A percentile compares a stretch with the other conserved stretches of the same genome.
These are phyloP conservation scores for Meliscaeva auricollis DNA, from an alignment of 2,888 invertebrate genomes.

Conservation along the genomic window DNA sequence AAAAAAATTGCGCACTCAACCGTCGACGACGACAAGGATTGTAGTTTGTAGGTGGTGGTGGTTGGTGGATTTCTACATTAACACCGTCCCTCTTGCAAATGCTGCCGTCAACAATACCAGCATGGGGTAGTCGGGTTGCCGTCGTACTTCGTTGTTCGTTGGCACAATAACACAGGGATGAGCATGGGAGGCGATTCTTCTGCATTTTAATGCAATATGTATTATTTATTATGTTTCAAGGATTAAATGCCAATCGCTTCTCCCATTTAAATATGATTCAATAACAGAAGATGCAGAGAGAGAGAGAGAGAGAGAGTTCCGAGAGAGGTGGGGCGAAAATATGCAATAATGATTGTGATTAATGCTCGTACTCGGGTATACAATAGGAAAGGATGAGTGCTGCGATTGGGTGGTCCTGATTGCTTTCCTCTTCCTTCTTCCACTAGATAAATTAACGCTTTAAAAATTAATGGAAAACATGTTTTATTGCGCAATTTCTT, in stretches of 20 bases:
- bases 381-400: background rate
- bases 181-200: constrained; percentile 31
- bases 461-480: constrained; percentile 58
- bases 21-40: background rate
- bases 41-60: background rate
- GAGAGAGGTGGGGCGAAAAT: background rate
- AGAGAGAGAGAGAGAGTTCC: background rate
- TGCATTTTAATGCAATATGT: constrained; percentile 71
- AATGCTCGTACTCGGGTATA: constrained; percentile 41
- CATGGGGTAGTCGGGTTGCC: constrained; percentile 30
- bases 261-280: constrained; percentile 69
- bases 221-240: constrained; percentile 70
- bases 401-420: constrained; percentile 34
- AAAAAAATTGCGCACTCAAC: constrained; percentile 71
- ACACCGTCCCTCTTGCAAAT: constrained; percentile 62
- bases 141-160: background rate
- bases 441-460: constrained; percentile 58
- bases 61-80: constrained; percentile 45
- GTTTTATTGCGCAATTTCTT: constrained; percentile 3
- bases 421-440: constrained; percentile 34
- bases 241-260: constrained; percentile 72
- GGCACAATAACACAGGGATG: background rate
- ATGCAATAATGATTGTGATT: constrained; percentile 70
- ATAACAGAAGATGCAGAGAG: constrained; percentile 38
- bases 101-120: constrained; percentile 57